Percentiles rank a stretch among this genome's conserved stretches.
Evolutionary conservation across 53 echinoderm and acorn worm species (phyloP).

Genomic region (Echinometra lucunter): DNA sequence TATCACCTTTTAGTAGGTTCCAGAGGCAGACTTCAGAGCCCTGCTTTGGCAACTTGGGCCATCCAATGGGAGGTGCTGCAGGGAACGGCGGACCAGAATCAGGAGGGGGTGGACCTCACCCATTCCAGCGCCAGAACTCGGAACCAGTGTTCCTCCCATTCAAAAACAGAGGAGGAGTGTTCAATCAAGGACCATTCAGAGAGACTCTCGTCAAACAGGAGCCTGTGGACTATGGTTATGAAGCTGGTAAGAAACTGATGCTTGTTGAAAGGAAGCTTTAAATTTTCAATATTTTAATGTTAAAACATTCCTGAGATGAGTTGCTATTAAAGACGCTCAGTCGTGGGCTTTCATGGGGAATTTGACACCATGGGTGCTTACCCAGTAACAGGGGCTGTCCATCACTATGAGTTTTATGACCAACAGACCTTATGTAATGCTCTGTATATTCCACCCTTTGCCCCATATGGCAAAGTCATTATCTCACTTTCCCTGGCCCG

Average conservation of each 20-base stretch:
- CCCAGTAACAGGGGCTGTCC: no score
- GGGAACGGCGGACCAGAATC: slow-evolving; percentile 9
- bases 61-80: slow-evolving; percentile 31
- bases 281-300: no score
- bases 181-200: slow-evolving; percentile 56
- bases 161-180: slow-evolving; percentile 72
- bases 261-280: no score
- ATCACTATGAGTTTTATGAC: no score
- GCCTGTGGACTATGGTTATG: slow-evolving; percentile 79
- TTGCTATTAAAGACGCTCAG: no score
- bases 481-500: no score
- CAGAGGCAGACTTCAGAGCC: slow-evolving; percentile 96
- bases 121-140: slow-evolving; percentile 93
- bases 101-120: slow-evolving; percentile 61
- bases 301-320: no score
- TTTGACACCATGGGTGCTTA: no score
- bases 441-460: no score
- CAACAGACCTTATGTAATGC: no score
- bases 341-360: no score
- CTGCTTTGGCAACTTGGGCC: slow-evolving; percentile 81
- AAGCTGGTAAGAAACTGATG: slow-evolving; percentile 74
- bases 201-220: slow-evolving; percentile 77
- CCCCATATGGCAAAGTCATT: no score
- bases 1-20: slow-evolving; percentile 68
- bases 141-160: slow-evolving; percentile 88